Evolutionary conservation across 2,888 invertebrate species (phyloP).

Genomic region (Ethmia dodecea): DNA sequence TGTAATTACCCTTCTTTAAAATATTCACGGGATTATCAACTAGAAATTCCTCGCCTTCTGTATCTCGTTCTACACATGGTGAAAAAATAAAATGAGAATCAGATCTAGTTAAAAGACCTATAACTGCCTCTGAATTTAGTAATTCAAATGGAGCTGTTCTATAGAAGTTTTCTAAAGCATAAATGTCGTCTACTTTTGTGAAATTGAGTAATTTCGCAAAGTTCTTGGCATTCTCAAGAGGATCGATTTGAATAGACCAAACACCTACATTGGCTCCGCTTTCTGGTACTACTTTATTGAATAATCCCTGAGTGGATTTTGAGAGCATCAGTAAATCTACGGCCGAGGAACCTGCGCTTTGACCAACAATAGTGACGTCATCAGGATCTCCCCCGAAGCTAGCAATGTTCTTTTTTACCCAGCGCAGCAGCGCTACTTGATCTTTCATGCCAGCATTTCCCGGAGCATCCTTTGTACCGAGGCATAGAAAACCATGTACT

Average conservation of each 20-base stretch:
- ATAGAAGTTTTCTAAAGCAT: slow-evolving; percentile 38
- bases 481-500: slow-evolving; percentile 30
- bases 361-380: slow-evolving; percentile 39
- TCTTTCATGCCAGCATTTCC: slow-evolving; percentile 47
- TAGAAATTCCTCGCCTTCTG: slow-evolving; percentile 27
- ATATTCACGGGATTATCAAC: slow-evolving; percentile 34
- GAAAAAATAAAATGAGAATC: slow-evolving; percentile 21
- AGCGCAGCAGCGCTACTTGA: slow-evolving; percentile 37
- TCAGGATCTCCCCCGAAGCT: slow-evolving; percentile 43
- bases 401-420: slow-evolving; percentile 43
- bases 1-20: slow-evolving; percentile 27
- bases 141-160: slow-evolving; percentile 27
- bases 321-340: slow-evolving; percentile 39
- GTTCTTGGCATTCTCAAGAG: slow-evolving; percentile 31
- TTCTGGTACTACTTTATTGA: slow-evolving; percentile 39
- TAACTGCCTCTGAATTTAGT: slow-evolving; percentile 22
- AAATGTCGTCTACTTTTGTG: slow-evolving; percentile 28
- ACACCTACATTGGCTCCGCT: slow-evolving; percentile 35
- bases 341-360: slow-evolving; percentile 35
- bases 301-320: slow-evolving; percentile 30
- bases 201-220: slow-evolving; percentile 28
- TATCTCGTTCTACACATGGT: slow-evolving; percentile 23
- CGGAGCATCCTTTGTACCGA: slow-evolving; percentile 32
- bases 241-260: slow-evolving; percentile 33
- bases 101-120: slow-evolving; percentile 19